Evolutionary conservation across 2,888 invertebrate species (phyloP).

Genomic region (Vannuccia rotundouncinata): DNA sequence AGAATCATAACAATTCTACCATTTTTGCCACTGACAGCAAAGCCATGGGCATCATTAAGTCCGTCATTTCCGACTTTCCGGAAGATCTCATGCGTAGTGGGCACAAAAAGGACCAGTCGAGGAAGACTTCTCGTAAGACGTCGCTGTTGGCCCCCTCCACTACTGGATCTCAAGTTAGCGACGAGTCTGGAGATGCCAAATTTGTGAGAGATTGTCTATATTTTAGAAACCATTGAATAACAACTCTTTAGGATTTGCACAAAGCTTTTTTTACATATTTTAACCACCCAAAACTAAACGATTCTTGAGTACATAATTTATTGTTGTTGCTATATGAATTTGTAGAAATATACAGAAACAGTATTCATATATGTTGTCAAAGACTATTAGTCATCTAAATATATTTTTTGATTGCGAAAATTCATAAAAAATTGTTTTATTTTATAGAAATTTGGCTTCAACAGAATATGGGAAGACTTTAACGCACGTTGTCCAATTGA

Average conservation of each 20-base stretch:
- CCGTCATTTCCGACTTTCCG: not conserved
- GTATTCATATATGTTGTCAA: too few species aligned
- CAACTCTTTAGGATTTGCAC: too few species aligned
- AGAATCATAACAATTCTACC: too few species aligned
- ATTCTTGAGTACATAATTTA: too few species aligned
- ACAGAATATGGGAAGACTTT: constrained; percentile 51
- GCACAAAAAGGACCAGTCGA: not conserved
- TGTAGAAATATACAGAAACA: too few species aligned
- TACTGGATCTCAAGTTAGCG: not conserved
- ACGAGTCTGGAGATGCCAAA: not conserved
- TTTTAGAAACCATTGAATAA: too few species aligned
- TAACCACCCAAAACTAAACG: too few species aligned
- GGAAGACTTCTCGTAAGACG: too few species aligned
- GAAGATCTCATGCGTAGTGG: not conserved
- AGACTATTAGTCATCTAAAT: too few species aligned
- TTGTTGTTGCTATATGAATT: too few species aligned
- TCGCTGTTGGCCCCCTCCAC: not conserved
- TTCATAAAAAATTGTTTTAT: too few species aligned
- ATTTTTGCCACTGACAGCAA: not conserved
- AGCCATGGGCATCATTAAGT: not conserved
- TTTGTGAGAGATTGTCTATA: not conserved
- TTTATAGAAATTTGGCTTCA: constrained; percentile 22
- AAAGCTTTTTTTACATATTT: too few species aligned
- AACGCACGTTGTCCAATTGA: constrained; percentile 46
- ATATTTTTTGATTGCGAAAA: not conserved